Conservation (phyloP, 2,797 vertebrate genomes). For the Notamacropus eugenii region DNA sequence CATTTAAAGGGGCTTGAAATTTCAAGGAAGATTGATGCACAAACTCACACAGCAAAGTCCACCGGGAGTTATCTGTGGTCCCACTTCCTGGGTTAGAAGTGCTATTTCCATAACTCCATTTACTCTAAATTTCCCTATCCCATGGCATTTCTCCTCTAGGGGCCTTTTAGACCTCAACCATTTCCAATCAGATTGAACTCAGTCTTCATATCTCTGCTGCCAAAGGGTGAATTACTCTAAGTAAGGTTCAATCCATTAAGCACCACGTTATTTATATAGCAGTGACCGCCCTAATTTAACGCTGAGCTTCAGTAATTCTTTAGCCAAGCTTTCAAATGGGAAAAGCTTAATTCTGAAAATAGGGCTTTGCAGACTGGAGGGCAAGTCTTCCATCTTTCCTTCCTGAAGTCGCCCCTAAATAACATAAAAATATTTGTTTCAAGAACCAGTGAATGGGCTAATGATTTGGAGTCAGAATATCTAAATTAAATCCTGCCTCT, state of each 20-base stretch:
- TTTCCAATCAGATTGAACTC: conserved; percentile 28
- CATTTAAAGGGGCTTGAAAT: background rate
- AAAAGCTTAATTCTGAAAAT: conserved; percentile 4
- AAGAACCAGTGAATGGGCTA: background rate
- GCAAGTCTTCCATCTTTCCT: background rate
- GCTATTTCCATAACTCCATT: background rate
- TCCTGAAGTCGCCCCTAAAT: background rate
- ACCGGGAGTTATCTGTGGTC: background rate
- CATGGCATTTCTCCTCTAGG: background rate
- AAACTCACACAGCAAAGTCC: background rate
- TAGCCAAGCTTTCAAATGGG: conserved; percentile 11
- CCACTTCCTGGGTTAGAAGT: background rate
- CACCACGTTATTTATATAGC: conserved; percentile 3
- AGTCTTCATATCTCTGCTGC: background rate
- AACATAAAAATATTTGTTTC: background rate
- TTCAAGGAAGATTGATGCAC: background rate
- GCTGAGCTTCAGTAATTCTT: background rate
- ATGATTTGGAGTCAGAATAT: background rate
- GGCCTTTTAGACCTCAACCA: background rate
- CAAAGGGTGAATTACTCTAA: conserved; percentile 8
- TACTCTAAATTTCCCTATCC: background rate
- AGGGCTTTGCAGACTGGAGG: background rate
- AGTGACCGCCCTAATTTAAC: conserved; percentile 7
- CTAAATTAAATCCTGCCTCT: background rate
- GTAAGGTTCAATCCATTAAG: conserved; percentile 16